Conservation (phyloP, 2,888 invertebrate species). For the Drosophila mimica region DNA sequence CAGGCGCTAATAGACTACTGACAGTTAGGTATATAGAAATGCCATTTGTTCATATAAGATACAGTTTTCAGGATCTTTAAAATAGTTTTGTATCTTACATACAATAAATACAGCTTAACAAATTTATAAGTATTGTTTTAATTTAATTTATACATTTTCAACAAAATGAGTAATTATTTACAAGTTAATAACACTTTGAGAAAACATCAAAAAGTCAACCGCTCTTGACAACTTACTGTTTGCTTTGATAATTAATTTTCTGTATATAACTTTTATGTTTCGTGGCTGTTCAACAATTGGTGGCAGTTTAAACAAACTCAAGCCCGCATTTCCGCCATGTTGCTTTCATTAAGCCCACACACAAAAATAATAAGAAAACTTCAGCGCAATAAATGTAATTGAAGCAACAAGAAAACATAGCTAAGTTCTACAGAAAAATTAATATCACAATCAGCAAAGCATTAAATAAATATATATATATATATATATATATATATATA, state of each 20-base stretch:
- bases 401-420: slow-evolving; percentile 29
- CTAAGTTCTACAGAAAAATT: slow-evolving; percentile 27
- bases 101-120: background rate
- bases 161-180: background rate
- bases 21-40: slow-evolving; percentile 10
- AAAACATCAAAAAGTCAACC: slow-evolving; percentile 2
- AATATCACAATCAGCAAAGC: slow-evolving; percentile 41
- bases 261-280: slow-evolving; percentile 15
- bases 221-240: slow-evolving; percentile 24
- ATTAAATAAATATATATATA: slow-evolving; percentile 17
- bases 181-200: background rate
- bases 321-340: slow-evolving; percentile 49
- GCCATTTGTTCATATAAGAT: slow-evolving; percentile 2
- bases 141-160: background rate
- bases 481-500: background rate
- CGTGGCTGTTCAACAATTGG: slow-evolving; percentile 10
- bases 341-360: slow-evolving; percentile 39
- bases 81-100: background rate
- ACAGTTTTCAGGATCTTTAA: background rate
- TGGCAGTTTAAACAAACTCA: slow-evolving; percentile 13
- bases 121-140: background rate
- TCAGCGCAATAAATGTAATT: slow-evolving; percentile 47
- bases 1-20: slow-evolving; percentile 34
- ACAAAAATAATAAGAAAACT: slow-evolving; percentile 10
- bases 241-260: slow-evolving; percentile 21